Percentiles rank a stretch among this genome's conserved stretches.
These are phyloP conservation scores for Jaculus jaculus DNA, from an alignment of 2,113 vertebrate species.

Conservation along the genomic window DNA sequence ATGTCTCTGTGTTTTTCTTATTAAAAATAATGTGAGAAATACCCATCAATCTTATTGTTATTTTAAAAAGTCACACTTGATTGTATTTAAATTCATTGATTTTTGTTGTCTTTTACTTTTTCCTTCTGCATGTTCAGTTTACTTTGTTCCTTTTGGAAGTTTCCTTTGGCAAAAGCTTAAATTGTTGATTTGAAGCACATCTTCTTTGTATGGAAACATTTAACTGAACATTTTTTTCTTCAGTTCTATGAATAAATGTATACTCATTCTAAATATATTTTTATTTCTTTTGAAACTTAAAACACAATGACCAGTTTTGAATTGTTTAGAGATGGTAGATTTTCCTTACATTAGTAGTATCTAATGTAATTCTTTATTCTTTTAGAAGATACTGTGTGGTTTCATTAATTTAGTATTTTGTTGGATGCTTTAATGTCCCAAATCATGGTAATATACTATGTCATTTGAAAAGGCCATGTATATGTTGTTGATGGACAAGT, in stretches of 20 bases:
- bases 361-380: background rate
- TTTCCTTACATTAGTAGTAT: background rate
- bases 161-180: background rate
- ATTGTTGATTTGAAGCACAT: background rate
- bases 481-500: background rate
- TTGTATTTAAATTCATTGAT: background rate
- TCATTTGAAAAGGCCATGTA: background rate
- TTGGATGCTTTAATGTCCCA: background rate
- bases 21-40: background rate
- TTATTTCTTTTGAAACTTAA: background rate
- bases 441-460: background rate
- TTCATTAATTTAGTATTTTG: conserved; percentile 1
- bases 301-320: background rate
- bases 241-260: background rate
- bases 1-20: background rate
- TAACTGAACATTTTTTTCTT: background rate
- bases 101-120: background rate
- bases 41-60: background rate
- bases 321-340: background rate
- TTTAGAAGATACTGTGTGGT: background rate
- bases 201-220: background rate
- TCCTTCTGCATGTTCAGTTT: background rate
- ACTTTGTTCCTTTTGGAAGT: background rate
- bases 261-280: background rate
- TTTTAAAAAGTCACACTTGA: background rate